Base-by-base conservation (phyloP, 2,888 invertebrate species). In the Teleogryllus oceanicus region DNA sequence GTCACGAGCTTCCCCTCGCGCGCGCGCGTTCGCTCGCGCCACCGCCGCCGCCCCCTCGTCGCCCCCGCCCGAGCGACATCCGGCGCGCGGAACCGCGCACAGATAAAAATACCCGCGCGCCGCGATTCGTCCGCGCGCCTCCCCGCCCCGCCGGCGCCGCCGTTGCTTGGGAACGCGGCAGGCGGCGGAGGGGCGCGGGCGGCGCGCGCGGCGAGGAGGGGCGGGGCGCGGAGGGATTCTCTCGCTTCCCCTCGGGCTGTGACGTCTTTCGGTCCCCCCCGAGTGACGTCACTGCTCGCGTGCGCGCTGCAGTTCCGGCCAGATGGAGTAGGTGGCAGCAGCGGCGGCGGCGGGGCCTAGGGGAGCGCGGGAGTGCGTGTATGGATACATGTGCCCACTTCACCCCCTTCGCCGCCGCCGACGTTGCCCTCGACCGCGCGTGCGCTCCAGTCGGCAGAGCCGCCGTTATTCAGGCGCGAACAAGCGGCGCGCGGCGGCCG, bases 251-350 rank as follows among this genome's bases (percentile, higher is more conserved):
- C 24, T 24, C 49, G 3, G 8, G 20, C 78, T 13, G 18, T 13
- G 5, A 18, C 77, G 20, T 18, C 37, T 50, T 16, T 18, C 37
- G 37, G 37, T 8, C 37, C 13, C 50, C 50, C 77, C 78, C 16
- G 12, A n/a, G 49, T 79, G 76, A 74, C 79, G 77, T 80, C 74
- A 78, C 76, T 37, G 49, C 21, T 76, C 50, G 49, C 74, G 21
- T 18, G 76, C 50, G 20, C 49, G 50, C 50, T 21, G 21, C 74
- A 79, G 80, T 78, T 78, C 78, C 76, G 62, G 62, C 49, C 20
- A 62, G 49, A 50, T 75, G 49, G 51, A 20, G 78, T 75, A 80
- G 80, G 78, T 80, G 80, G 78, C 80, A 80, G 78, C 78, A 78
- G 21, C 74, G 21, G 79, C 78, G 50, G 12, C 78, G 50, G 18